Evolutionary conservation across 2,113 vertebrate species (phyloP), one percentile per base, ranked within the genome.

Genomic region (Agapornis roseicollis): DNA sequence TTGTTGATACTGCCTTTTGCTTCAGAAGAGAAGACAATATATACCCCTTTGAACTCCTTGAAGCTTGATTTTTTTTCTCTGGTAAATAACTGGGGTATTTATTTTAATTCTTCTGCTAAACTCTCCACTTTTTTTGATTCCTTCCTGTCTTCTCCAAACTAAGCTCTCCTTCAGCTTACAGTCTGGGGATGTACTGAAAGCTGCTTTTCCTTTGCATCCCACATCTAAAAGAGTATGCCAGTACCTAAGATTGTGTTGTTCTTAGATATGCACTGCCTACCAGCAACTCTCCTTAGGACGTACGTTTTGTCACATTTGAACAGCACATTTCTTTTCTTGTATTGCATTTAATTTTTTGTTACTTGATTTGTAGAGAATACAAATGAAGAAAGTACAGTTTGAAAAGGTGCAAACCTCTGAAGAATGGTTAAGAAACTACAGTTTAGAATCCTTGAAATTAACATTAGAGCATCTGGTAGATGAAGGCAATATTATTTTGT

Each of bases 371-470:
- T 72, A 98, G 98, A 90, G 71, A 56, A 68, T 94, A 24, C 79
- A 90, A 61, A 86, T 70, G 37, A 82, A 74, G 10, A 73, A 92
- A 61, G 85, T 46, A 8, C 50, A 65, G 25, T 46, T 58, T 41
- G 39, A 70, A 9, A 87, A 90, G 13, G 15, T 80, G 73, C 96
- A 97, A 86, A 97, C 95, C 56, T 95, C 97, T 3, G 97, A 97
- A 78, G 97, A 98, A 13, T 99, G 98, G 98, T 92, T 98, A 68
- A 83, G 92, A 13, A 93, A 50, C 15, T 96, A 96, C 92, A 96
- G 97, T 79, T 93, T 98, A 81, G 96, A 98, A 90, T 97, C 80
- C 46, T 70, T 96, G 89, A 95, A 97, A 3, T 97, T 99, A 85
- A 98, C 98, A 14, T 39, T 98, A 27, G 72, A 97, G 9, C 93